Base-by-base conservation (phyloP, 2,888 invertebrate genomes). In the Lithophane semibrunnea region DNA sequence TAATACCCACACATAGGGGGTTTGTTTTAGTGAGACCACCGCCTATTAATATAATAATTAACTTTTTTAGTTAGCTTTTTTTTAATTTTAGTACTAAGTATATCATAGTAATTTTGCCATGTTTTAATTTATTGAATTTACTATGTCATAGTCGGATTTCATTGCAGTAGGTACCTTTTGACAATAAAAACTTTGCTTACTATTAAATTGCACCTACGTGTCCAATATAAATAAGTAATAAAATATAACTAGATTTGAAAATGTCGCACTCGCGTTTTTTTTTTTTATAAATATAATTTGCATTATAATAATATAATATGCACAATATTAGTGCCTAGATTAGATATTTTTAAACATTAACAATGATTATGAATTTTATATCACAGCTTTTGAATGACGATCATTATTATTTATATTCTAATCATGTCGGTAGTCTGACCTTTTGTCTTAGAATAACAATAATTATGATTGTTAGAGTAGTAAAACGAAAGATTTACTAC, bases 301-400 rank as follows among this genome's bases (percentile, higher is more conserved):
- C 60, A 29, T 1, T 29, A 29, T 29, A 29, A 29, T 29, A 61
- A 79, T 66, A 66, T 73, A 73, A 52, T 74, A 67, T 68, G 52
- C 60, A 29, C 29, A 29, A 29, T 29, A 29, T 80, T 65, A 65
- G 37, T 68, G 7, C 21, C 37, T 74, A 78, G 8, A 60, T 71
- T 77, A 69, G 0, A 78, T 56, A 77, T 69, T 68, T 84, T 79
- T 60, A 77, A 84, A 84, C 44, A 80, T 70, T 74, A 84, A 80
- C 79, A 85, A 88, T 88, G 86, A 91, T 89, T 86, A 91, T 90
- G 87, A 89, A 86, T 86, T 90, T 86, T 79, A 86, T 91, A 91
- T 92, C 91, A 91, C 92, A 92, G 90, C 86, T 85, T 83, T 80
- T 72, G 58, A 60, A 82, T 80, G 80, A 80, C 80, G 77, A 76